These are phyloP conservation scores for Colius striatus DNA, from an alignment of 2,113 vertebrate species.

Conservation along the genomic window DNA sequence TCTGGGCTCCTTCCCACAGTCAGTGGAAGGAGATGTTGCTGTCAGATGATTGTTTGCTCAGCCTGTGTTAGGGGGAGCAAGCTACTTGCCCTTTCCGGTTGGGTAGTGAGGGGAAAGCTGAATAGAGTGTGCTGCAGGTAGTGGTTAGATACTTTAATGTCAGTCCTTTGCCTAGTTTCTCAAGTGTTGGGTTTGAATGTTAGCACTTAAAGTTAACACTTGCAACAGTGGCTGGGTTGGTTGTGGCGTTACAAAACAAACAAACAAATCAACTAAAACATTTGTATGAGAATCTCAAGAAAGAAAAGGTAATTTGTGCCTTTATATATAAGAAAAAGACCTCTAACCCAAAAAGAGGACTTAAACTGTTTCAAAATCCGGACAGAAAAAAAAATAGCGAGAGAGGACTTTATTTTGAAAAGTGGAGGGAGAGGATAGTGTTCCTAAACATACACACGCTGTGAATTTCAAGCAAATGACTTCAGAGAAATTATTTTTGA, in stretches of 20 bases:
- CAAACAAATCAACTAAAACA: not conserved
- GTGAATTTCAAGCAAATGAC: not conserved
- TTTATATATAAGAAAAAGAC: not conserved
- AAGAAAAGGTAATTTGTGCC: not conserved
- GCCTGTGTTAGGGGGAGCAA: fast-evolving
- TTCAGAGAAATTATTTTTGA: not conserved
- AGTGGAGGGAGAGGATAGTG: not conserved
- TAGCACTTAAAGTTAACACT: not conserved
- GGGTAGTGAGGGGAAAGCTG: not conserved
- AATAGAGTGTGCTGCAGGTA: not conserved
- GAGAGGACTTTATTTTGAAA: not conserved
- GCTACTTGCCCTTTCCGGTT: not conserved
- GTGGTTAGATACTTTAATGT: not conserved
- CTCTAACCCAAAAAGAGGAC: not conserved
- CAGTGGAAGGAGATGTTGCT: not conserved
- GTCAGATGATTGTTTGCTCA: not conserved
- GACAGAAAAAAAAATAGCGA: not conserved
- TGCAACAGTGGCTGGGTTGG: fast-evolving
- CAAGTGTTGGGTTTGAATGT: not conserved
- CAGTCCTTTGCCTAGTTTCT: not conserved
- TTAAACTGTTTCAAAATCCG: not conserved
- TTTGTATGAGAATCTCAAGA: not conserved
- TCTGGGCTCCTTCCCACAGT: not conserved
- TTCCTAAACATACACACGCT: not conserved
- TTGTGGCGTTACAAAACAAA: too few species aligned